Percentiles rank a stretch among this genome's conserved stretches.
Conservation (phyloP, 2,888 invertebrate genomes). For the Hyalella azteca region DNA sequence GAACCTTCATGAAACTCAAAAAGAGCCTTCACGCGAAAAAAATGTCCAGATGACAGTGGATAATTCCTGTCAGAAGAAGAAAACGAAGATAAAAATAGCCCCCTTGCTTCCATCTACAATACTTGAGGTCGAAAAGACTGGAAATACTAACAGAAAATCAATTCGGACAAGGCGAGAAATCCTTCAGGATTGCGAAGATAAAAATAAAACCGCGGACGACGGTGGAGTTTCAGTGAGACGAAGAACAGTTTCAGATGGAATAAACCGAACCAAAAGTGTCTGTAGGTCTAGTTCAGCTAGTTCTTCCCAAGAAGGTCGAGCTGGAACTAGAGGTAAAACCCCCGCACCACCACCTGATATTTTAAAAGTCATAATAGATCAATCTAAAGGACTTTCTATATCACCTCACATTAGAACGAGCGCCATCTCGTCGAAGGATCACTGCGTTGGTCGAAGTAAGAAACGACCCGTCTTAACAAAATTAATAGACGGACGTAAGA, state of each 20-base stretch:
- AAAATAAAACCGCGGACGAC: neutral
- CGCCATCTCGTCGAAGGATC: no score
- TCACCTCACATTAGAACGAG: no score
- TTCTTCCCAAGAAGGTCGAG: neutral
- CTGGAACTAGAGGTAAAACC: neutral
- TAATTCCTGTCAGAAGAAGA: neutral
- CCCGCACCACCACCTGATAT: constrained; percentile 8
- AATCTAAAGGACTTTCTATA: no score
- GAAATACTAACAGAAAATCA: neutral
- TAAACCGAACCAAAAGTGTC: neutral
- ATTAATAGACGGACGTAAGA: no score
- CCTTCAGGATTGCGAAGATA: no score
- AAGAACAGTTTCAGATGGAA: neutral
- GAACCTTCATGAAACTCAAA: no score
- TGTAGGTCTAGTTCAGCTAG: neutral
- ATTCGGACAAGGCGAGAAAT: no score
- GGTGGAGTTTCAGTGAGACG: neutral
- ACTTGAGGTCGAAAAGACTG: neutral
- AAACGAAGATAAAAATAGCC: neutral
- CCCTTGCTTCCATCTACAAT: neutral
- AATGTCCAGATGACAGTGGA: no score
- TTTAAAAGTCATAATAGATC: neutral
- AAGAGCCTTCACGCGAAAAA: no score
- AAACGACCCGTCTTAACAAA: no score
- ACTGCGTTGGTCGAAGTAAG: no score